Evolutionary conservation across 2,797 vertebrate species (phyloP), one percentile per base, ranked within the genome.

Genomic region (Fistularia tabacaria): DNA sequence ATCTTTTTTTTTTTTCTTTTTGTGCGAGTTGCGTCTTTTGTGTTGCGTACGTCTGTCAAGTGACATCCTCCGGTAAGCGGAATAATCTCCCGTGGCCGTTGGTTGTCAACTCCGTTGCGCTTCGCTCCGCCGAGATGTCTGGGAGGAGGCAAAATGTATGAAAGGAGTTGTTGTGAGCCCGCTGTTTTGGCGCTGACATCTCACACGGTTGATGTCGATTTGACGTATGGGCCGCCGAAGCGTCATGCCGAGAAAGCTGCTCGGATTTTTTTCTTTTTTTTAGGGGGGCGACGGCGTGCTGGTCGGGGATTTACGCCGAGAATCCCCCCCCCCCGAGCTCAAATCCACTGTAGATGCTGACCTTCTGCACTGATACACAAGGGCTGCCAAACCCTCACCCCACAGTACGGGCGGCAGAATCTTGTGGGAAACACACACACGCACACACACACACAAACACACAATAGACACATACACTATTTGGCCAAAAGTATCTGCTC

Each of bases 81-180:
- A 55, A 64, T 64, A 59, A 75, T 82, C 74, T 79, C 61, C 46
- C 38, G 55, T 62, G 71, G 52, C 68, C 52, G 25, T 2, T 38
- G 61, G 45, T 46, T 84, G 64, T 81, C 73, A 79, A 58, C 55
- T 43, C 36, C 45, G 58, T 14, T 55, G 53, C 52, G 39, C 44
- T 51, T 42, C 45, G 66, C 49, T 6, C 12, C 9, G 7, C 14
- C 72, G 36, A 25, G 69, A 73, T 44, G 59, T 49, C 54, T 67
- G 43, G 69, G 61, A 51, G 52, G 69, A 51, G 47, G 64, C 57
- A 55, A 56, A 52, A 36, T 59, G 62, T 65, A 57, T 74, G 58
- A 62, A 60, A 37, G 37, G 51, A 9, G 54, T 44, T 48, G 9
- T 12, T 49, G 52, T n/a, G 60, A 62, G 64, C 46, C n/a, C n/a